Conservation (phyloP, 37 sponge, comb jelly and placozoan species). For the Beroe ovata region DNA sequence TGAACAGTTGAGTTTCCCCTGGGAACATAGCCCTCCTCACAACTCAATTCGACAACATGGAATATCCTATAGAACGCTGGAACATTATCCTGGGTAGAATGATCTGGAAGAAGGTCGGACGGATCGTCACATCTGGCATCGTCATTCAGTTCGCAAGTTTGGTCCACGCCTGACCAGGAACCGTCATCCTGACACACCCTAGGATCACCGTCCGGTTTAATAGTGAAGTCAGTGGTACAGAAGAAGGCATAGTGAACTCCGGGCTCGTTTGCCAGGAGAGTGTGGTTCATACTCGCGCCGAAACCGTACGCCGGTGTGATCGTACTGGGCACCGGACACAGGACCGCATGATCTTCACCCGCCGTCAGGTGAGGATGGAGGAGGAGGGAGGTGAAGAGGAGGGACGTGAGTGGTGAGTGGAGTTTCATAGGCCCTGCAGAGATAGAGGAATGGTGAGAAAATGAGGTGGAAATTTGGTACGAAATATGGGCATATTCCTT, state of each 20-base stretch:
- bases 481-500: too few species aligned
- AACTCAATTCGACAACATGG: background rate
- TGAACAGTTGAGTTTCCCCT: slow-evolving; percentile 33
- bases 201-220: background rate
- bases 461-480: too few species aligned
- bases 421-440: background rate
- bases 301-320: slow-evolving; percentile 51
- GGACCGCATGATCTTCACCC: background rate
- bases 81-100: background rate
- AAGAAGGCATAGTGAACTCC: background rate
- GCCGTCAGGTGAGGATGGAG: background rate
- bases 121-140: slow-evolving; percentile 19
- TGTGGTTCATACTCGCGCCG: background rate
- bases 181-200: slow-evolving; percentile 21
- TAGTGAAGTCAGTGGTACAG: background rate
- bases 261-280: background rate
- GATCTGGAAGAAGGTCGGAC: background rate
- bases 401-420: background rate
- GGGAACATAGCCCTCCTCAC: background rate
- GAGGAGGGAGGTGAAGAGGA: background rate
- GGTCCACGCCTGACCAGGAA: slow-evolving; percentile 18
- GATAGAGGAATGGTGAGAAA: background rate
- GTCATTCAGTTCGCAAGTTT: background rate
- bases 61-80: background rate
- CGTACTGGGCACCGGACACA: background rate